Evolutionary conservation across 1,140 invertebrate genomes (phyloP).

Genomic region (Leguminivora glycinivorella): DNA sequence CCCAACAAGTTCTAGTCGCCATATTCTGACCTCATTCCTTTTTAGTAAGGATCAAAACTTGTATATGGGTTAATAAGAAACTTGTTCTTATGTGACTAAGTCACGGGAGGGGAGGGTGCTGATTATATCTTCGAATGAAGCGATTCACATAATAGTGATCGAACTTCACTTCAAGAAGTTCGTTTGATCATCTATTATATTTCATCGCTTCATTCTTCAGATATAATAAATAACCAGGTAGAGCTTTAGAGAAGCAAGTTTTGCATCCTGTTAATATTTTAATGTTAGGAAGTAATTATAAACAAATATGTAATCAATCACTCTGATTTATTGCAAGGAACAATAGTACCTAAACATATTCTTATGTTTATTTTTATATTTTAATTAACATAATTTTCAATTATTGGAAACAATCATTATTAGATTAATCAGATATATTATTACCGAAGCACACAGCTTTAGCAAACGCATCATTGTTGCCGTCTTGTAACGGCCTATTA

Average conservation of each 20-base stretch:
- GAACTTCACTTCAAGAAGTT: no score
- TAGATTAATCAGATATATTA: not conserved
- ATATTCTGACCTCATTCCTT: not conserved
- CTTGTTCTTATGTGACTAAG: not conserved
- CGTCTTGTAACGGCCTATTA: slow-evolving; percentile 30
- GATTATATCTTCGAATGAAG: not conserved
- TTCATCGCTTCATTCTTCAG: no score
- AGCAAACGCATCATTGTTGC: not conserved
- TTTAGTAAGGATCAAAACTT: not conserved
- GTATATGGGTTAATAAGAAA: not conserved
- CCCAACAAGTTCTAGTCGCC: no score
- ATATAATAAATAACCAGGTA: not conserved
- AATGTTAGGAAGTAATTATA: not conserved
- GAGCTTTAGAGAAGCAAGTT: not conserved
- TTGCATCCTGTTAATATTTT: not conserved
- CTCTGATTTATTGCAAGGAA: not conserved
- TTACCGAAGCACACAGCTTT: not conserved
- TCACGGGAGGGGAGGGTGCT: not conserved
- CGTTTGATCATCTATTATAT: no score
- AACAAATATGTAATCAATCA: not conserved
- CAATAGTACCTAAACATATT: not conserved
- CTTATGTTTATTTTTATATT: no score
- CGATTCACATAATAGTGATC: no score
- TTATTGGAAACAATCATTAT: not conserved
- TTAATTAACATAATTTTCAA: not conserved